Base-by-base conservation (phyloP, 2,113 vertebrate genomes). In the Zingel zingel region DNA sequence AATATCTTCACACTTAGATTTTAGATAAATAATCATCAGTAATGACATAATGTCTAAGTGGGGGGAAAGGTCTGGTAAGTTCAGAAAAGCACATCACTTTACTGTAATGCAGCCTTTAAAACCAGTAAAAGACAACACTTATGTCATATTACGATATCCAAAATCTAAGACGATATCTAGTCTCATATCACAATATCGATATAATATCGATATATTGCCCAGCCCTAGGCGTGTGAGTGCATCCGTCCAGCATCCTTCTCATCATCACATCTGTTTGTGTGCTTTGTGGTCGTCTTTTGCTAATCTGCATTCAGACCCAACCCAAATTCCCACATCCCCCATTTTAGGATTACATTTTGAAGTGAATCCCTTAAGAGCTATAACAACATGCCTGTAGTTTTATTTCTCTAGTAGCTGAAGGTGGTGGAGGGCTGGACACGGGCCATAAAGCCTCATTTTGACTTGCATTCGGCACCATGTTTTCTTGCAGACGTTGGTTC, bases 301-400 rank as follows among this genome's bases (percentile, higher is more conserved):
- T 86, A 89, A 92, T 94, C 87, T 92, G 91, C 91, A 94, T 95
- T 94, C 91, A 95, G 91, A 89, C 83, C 83, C 65, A 74, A 79
- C 54, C 74, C 77, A 78, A 82, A 75, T 67, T 74, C 45, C 78
- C 23, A 54, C 25, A 65, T 89, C 80, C 47, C 56, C 78, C 33
- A 69, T 89, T 79, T 81, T 77, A 56, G 72, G 68, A 83, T 80
- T 73, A 85, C 9, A 86, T 83, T 83, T 77, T 3, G 13, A 27
- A 76, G 56, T 74, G 69, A 87, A 81, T 89, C 68, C 73, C 47
- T 19, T 23, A 50, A 79, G 76, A 79, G 54, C 75, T 39, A 14
- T 51, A 51, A 70, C 25, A 56, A 78, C 36, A 63, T n/a, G 77
- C 43, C 27, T 73, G 48, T 75, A 75, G 61, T 82, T 77, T 84